Base-by-base conservation (phyloP, 2,113 vertebrate species). In the Syrmaticus mikado region DNA sequence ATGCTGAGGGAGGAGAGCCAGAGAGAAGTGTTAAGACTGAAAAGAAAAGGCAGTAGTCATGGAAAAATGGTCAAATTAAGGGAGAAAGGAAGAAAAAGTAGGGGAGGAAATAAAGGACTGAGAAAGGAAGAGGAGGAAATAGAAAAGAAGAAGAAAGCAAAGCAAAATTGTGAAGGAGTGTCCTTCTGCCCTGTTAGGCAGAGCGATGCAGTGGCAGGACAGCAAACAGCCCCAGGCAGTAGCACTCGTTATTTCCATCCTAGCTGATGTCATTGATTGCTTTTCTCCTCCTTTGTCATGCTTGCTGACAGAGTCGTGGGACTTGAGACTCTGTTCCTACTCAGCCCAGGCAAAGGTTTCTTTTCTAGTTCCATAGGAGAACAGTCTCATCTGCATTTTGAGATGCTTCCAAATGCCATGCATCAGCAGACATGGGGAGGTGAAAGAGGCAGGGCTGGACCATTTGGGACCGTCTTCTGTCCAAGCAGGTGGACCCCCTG, bases 241-340 rank as follows among this genome's bases (percentile, higher is more conserved):
- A 55, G 79, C 22, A 16, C 86, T 93, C 55, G 8, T 97, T 97
- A 96, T 92, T 96, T 96, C 97, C 95, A 96, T 95, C 85, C 89
- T 45, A 65, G 84, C 79, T 92, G 95, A 96, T 92, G 89, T 85
- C 90, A 91, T 77, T 94, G 95, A 96, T 96, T 96, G 82, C 82
- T 70, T 79, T 62, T 53, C 73, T 84, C 24, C 55, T 89, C 90
- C 73, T 81, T 70, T 90, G 82, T 25, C 92, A 72, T 40, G 75
- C 71, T 50, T 64, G 81, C 24, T 94, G 93, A 90, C 86, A 94
- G 80, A 82, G 79, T 13, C 1, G 0, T 34, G 53, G 92, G 55
- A 53, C 67, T 70, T 55, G 32, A 9, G 1, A 38, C 55, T 73
- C 53, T 45, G 6, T 21, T 73, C n/a, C 62, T 64, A 0, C 2